Percentiles rank a stretch among this genome's conserved stretches.
phyloP scores from a whole-genome alignment of 2,888 invertebrate species.

The Maniola hyperantus region DNA sequence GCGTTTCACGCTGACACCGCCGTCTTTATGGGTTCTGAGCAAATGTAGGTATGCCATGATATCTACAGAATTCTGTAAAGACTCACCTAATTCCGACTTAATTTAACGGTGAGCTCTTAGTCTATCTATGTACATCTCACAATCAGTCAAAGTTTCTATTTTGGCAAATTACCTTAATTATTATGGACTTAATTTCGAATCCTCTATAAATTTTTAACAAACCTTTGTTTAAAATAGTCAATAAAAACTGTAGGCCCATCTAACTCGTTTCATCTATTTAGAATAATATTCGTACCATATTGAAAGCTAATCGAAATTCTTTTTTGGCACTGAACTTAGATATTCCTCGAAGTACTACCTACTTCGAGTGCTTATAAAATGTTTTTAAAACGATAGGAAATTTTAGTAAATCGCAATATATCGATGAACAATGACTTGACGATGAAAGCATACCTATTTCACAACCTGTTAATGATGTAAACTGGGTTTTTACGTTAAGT shows the following conservation, averaged over 20 bases:
- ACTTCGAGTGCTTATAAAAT: constrained; percentile 71
- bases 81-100: constrained; percentile 65
- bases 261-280: constrained; percentile 49
- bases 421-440: constrained; percentile 46
- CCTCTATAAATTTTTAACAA: constrained; percentile 31
- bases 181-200: constrained; percentile 33
- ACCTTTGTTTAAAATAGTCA: constrained; percentile 27
- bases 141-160: constrained; percentile 79
- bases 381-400: constrained; percentile 54
- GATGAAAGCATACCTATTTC: constrained; percentile 61
- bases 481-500: constrained; percentile 30
- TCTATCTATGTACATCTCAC: constrained; percentile 80
- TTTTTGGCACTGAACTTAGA: constrained; percentile 66
- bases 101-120: constrained; percentile 73
- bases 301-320: constrained; percentile 45
- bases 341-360: constrained; percentile 67
- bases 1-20: constrained; percentile 71
- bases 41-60: constrained; percentile 79
- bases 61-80: constrained; percentile 73
- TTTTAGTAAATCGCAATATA: constrained; percentile 46
- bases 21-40: constrained; percentile 76
- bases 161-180: constrained; percentile 66
- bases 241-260: constrained; percentile 38
- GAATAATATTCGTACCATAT: constrained; percentile 28
- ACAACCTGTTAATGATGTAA: constrained; percentile 71